Base-by-base conservation (phyloP, 2,797 vertebrate species). In the Coccyzus lansbergi region DNA sequence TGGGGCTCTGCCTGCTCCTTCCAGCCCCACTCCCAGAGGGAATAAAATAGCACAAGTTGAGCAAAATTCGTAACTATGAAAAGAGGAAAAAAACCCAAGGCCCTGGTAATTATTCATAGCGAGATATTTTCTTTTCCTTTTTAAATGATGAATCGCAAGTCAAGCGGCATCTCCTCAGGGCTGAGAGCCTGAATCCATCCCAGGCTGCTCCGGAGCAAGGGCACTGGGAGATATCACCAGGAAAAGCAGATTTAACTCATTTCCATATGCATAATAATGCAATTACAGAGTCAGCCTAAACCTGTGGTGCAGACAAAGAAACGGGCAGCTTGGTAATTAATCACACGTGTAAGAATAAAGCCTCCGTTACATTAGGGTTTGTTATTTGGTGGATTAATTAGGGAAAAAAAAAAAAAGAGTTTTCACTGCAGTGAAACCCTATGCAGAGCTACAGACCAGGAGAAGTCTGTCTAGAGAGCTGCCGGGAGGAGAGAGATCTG, bases 301-400 rank as follows among this genome's bases (percentile, higher is more conserved):
- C 69, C 67, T 58, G 51, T 15, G 5, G 46, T 4, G 48, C 85
- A 94, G 87, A 90, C 92, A 80, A 87, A 76, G 91, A 9, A 69
- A 34, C 31, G 0, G 1, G 33, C 36, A 1, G 77, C 80, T 70
- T 15, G 25, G 4, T 75, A 74, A 88, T 87, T 72, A 69, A 83
- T 80, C 78, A 44, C 80, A 33, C 7, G 4, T 15, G 60, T 19
- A 33, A 58, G 77, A 72, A 87, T 17, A 48, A 69, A 88, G 80
- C 22, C n/a, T 17, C 34, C 17, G 29, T 15, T 63, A 9, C 62
- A 34, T 56, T 34, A 20, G 26, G 38, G 29, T 12, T 76, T 65
- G 2, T 72, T 91, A 42, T 38, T 38, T 3, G 21, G 52, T 14
- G 59, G 53, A 34, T 92, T 84, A 65, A 72, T 84, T 49, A 31